phyloP scores from a whole-genome alignment of 35 echinoderm and acorn worm genomes.

The Lytechinus variegatus region DNA sequence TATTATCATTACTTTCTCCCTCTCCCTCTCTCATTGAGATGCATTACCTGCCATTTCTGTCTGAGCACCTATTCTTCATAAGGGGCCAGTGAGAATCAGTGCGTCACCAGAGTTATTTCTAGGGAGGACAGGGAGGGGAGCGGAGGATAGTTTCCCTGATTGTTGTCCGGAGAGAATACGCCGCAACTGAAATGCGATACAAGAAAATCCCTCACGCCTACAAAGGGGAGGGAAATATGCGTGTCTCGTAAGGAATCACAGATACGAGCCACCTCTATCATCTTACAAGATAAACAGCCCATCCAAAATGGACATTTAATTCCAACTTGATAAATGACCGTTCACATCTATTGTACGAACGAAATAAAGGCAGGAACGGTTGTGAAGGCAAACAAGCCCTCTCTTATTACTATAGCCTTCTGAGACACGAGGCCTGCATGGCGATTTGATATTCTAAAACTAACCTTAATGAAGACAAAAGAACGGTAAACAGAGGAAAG shows the following conservation, averaged over 20 bases:
- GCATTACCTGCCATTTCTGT: neutral
- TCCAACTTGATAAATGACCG: constrained; percentile 11
- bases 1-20: neutral
- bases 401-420: neutral
- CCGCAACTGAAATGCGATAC: constrained; percentile 7
- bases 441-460: neutral
- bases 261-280: neutral
- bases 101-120: neutral
- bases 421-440: neutral
- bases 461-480: neutral
- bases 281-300: constrained; percentile 18
- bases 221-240: neutral
- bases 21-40: neutral
- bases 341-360: neutral
- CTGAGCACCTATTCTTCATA: neutral
- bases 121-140: neutral
- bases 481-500: neutral
- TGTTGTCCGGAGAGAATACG: neutral
- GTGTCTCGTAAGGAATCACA: neutral
- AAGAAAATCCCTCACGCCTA: neutral
- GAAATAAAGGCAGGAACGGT: neutral
- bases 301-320: neutral
- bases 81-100: neutral
- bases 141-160: neutral
- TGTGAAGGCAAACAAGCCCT: neutral